These are phyloP conservation scores for Microdon myrmicae DNA, from an alignment of 2,888 invertebrate species.

Conservation along the genomic window DNA sequence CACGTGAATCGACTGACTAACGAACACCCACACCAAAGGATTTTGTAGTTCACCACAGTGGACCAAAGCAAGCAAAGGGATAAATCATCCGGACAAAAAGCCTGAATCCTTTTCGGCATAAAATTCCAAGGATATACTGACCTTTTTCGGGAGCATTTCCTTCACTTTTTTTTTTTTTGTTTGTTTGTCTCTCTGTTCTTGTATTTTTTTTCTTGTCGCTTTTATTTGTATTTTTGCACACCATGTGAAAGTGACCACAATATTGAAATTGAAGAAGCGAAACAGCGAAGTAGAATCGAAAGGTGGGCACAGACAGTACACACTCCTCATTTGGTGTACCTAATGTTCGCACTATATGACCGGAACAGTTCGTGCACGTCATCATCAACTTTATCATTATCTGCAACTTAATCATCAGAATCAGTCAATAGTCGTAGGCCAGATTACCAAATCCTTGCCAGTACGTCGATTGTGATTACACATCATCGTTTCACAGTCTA, in stretches of 20 bases:
- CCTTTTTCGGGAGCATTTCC: constrained; percentile 7
- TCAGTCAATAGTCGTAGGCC: no score
- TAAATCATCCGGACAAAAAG: constrained; percentile 23
- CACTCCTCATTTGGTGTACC: constrained; percentile 20
- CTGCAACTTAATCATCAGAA: constrained; percentile 8
- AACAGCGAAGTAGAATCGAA: not conserved
- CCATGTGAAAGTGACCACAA: constrained; percentile 40
- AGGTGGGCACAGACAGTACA: constrained; percentile 10
- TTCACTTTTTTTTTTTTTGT: constrained; percentile 12
- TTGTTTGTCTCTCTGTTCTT: constrained; percentile 11
- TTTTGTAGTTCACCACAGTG: constrained; percentile 16
- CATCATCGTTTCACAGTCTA: no score
- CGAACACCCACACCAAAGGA: constrained; percentile 31
- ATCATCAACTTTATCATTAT: constrained; percentile 24
- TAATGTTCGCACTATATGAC: constrained; percentile 42
- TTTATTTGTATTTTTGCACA: constrained; percentile 30
- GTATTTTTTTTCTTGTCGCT: constrained; percentile 12
- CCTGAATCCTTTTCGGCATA: constrained; percentile 27
- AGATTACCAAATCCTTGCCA: no score
- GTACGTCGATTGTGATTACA: no score
- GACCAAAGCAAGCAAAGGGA: constrained; percentile 31
- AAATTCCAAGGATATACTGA: constrained; percentile 19
- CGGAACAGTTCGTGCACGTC: constrained; percentile 37
- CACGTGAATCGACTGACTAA: constrained; percentile 51
- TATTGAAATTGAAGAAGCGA: constrained; percentile 27